Evolutionary conservation across 1,140 invertebrate species (phyloP).

Genomic region (Aculops lycopersici): DNA sequence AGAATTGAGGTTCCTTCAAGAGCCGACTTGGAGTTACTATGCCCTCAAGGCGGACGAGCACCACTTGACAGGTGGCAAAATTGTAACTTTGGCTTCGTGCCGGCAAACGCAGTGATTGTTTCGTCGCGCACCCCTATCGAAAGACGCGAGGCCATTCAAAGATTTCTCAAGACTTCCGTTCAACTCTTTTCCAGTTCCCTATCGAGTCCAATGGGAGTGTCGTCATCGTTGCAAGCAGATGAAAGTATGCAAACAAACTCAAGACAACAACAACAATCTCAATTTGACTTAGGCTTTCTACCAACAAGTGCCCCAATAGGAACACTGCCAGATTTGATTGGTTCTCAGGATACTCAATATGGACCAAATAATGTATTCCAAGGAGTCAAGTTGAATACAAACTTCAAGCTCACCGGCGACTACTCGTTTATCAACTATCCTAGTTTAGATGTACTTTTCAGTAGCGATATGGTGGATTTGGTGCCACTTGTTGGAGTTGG

Average conservation of each 20-base stretch:
- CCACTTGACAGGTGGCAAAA: conserved; percentile 18
- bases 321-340: too few relatives aligned
- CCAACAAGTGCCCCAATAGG: too few relatives aligned
- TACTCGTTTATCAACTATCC: conserved; percentile 23
- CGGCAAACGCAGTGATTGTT: conserved; percentile 52
- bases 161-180: conserved; percentile 13
- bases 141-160: conserved; percentile 24
- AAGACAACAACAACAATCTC: too few relatives aligned
- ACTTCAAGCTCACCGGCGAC: conserved; percentile 22
- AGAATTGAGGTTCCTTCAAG: conserved; percentile 6
- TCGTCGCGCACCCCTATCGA: conserved; percentile 34
- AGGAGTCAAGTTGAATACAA: too few relatives aligned
- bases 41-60: conserved; percentile 37
- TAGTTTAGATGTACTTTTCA: conserved; percentile 17
- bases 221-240: too few relatives aligned
- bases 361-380: background rate
- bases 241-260: too few relatives aligned
- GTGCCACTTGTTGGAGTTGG: conserved; percentile 9
- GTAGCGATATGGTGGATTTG: conserved; percentile 11
- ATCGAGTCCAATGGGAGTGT: conserved; percentile 1
- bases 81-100: conserved; percentile 29
- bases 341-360: background rate
- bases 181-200: conserved; percentile 1
- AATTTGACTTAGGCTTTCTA: too few relatives aligned
- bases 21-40: conserved; percentile 43